Conservation (phyloP, 2,888 invertebrate species). For the Chrysolina oricalcia region DNA sequence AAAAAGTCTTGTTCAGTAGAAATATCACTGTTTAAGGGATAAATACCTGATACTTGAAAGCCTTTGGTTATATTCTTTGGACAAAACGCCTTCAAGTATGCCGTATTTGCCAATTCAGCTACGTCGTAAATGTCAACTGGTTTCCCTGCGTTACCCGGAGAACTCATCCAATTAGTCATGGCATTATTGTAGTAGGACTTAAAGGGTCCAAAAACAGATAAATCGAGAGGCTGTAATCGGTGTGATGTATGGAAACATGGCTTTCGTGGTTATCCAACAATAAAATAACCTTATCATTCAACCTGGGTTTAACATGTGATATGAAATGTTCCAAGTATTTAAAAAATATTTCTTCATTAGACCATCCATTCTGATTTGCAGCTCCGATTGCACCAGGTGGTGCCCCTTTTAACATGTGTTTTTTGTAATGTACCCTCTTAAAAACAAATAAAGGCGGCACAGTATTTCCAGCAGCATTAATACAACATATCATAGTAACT, state of each 20-base stretch:
- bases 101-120: neutral
- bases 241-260: neutral
- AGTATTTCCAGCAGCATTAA: neutral
- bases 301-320: neutral
- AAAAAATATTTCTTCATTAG: slow-evolving; percentile 7
- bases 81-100: no score
- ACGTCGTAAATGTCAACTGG: neutral
- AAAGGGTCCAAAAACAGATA: neutral
- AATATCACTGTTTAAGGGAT: no score
- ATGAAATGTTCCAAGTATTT: slow-evolving; percentile 4
- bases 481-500: neutral
- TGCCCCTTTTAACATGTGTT: neutral
- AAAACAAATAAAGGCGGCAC: neutral
- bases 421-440: neutral
- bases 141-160: neutral
- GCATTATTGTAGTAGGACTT: neutral
- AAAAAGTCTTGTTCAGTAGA: no score
- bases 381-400: neutral
- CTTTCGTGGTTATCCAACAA: slow-evolving; percentile 24
- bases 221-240: neutral
- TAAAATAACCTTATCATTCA: neutral
- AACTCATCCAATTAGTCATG: neutral
- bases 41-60: no score
- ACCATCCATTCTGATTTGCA: neutral
- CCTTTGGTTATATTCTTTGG: no score